Percentiles rank a stretch among this genome's conserved stretches.
These are phyloP conservation scores for Panthera tigris DNA, from an alignment of 2,113 vertebrate genomes.

Conservation along the genomic window DNA sequence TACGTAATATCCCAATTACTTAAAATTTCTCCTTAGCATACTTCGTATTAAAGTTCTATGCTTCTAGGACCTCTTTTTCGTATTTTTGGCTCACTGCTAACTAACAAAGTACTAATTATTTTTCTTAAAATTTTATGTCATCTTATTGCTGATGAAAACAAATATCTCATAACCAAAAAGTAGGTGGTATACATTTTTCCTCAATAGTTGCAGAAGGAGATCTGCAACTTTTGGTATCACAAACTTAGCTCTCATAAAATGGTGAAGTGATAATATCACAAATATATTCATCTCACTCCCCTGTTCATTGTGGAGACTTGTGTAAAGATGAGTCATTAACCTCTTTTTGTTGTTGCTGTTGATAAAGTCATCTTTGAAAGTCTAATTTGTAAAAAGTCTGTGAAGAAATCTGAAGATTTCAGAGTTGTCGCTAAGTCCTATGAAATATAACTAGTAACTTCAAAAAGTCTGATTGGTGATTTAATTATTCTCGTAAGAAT, in stretches of 20 bases:
- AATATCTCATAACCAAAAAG: background rate
- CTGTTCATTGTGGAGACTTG: background rate
- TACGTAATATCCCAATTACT: background rate
- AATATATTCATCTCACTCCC: background rate
- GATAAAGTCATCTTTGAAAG: conserved; percentile 13
- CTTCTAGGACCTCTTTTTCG: background rate
- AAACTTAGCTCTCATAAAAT: conserved; percentile 26
- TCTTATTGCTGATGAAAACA: background rate
- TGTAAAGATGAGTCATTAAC: background rate
- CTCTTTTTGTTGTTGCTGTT: background rate
- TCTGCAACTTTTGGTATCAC: background rate
- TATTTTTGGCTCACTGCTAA: background rate
- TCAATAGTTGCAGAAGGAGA: background rate
- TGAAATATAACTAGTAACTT: background rate
- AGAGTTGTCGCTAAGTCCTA: background rate
- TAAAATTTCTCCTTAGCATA: background rate
- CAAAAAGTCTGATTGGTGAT: background rate
- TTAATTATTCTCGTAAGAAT: background rate
- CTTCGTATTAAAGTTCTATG: background rate
- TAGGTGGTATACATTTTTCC: background rate
- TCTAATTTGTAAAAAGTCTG: background rate
- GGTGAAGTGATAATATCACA: background rate
- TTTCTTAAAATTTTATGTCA: background rate
- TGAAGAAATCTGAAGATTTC: background rate
- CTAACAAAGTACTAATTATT: background rate